Percentiles rank a stretch among this genome's conserved stretches.
Conservation (phyloP, 2,113 vertebrate genomes). For the Jaculus jaculus region DNA sequence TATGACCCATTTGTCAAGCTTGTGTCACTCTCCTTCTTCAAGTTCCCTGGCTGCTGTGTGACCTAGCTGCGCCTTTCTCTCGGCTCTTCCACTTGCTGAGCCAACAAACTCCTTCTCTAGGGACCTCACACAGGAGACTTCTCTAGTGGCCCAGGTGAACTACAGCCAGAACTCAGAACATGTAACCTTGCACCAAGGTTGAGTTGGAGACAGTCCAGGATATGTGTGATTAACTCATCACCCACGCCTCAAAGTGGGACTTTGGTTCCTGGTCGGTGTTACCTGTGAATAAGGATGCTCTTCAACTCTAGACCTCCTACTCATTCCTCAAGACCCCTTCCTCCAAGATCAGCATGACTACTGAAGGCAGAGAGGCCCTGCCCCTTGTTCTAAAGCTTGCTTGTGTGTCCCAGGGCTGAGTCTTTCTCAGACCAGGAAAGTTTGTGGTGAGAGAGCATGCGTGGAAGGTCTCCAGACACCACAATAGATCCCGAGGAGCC, state of each 20-base stretch:
- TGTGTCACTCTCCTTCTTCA: background rate
- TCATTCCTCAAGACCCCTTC: conserved; percentile 16
- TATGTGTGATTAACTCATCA: background rate
- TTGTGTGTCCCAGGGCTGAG: background rate
- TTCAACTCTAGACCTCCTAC: background rate
- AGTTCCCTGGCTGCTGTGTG: fast-evolving
- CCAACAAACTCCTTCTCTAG: background rate
- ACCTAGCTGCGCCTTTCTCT: background rate
- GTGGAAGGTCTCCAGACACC: background rate
- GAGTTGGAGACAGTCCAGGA: background rate
- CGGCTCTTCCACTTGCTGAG: background rate
- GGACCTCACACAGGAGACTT: fast-evolving
- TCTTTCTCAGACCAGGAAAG: background rate
- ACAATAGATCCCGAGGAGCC: background rate
- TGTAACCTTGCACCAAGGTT: background rate
- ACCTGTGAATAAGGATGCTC: background rate
- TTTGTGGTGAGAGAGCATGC: background rate
- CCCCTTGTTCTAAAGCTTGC: background rate
- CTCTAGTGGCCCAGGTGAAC: background rate
- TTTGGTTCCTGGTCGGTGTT: background rate
- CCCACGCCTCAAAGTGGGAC: background rate
- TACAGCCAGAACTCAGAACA: background rate
- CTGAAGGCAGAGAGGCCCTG: background rate
- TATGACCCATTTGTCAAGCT: fast-evolving
- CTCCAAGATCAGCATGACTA: background rate